A percentile compares a stretch with the other conserved stretches of the same genome.
These are phyloP conservation scores for Brevimyrus niger DNA, from an alignment of 2,113 vertebrate species.

Conservation along the genomic window DNA sequence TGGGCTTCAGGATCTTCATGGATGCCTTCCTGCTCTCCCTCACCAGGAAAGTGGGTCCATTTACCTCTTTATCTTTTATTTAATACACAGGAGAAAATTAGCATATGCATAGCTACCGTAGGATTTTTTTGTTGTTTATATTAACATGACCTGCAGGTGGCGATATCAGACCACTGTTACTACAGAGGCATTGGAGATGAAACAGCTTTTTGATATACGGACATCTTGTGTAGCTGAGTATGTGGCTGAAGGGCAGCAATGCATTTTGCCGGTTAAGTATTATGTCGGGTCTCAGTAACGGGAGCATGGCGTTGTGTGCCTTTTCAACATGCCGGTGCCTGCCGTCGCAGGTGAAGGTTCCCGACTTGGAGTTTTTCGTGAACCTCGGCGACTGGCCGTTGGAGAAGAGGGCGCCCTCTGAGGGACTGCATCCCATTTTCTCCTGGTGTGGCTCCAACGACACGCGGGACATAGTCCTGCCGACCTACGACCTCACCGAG, in stretches of 20 bases:
- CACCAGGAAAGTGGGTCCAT: constrained; percentile 76
- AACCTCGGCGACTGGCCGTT: constrained; percentile 98
- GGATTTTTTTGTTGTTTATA: not conserved
- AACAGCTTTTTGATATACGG: not conserved
- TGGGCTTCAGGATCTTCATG: constrained; percentile 97
- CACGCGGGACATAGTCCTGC: constrained; percentile 92
- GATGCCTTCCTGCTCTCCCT: constrained; percentile 91
- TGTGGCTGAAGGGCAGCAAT: not conserved
- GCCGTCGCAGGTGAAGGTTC: constrained; percentile 75
- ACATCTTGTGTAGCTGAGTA: not conserved
- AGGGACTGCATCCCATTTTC: constrained; percentile 82
- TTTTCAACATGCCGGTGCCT: not conserved
- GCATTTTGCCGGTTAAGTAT: not conserved
- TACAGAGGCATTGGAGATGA: not conserved
- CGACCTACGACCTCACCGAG: constrained; percentile 94
- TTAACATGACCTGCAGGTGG: constrained; percentile 5
- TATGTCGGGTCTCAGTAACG: not conserved
- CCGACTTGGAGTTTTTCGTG: constrained; percentile 93
- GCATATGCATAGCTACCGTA: not conserved
- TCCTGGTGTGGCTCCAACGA: constrained; percentile 95
- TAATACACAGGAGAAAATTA: too few relatives aligned
- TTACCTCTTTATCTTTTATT: not conserved
- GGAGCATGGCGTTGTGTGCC: not conserved
- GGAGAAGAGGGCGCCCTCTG: constrained; percentile 73
- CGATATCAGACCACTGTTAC: not conserved